Evolutionary conservation across 2,888 invertebrate genomes (phyloP).

Genomic region (Eristalis tenax): DNA sequence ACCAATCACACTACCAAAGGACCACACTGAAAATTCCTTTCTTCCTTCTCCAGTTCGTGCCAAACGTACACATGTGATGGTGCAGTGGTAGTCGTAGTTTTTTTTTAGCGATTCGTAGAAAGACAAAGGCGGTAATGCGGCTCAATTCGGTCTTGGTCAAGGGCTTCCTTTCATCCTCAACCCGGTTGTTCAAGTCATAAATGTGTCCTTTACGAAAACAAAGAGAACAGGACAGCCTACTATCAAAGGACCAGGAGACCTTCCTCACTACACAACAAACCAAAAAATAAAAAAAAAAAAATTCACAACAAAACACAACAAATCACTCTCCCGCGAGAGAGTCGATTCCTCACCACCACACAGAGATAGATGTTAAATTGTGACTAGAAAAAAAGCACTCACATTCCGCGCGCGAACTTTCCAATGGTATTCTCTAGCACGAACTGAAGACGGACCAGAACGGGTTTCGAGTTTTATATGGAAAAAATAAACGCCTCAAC

Average conservation of each 20-base stretch:
- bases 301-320: background rate
- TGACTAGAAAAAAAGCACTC: conserved; percentile 4
- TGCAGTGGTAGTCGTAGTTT: background rate
- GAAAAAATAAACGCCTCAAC: background rate
- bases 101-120: background rate
- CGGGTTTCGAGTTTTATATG: conserved; percentile 54
- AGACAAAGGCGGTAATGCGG: conserved; percentile 3
- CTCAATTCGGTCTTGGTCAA: background rate
- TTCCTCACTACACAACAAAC: conserved; percentile 3
- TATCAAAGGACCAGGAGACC: background rate
- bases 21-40: conserved; percentile 11
- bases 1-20: background rate
- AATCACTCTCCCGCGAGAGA: conserved; percentile 32
- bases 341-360: background rate
- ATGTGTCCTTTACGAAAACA: conserved; percentile 4
- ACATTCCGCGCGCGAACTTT: conserved; percentile 66
- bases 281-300: background rate
- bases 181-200: background rate
- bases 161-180: background rate
- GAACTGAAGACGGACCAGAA: conserved; percentile 69
- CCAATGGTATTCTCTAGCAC: conserved; percentile 67
- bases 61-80: background rate
- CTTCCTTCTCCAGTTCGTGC: conserved; percentile 8
- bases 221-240: no score
- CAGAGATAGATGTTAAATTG: background rate